Conservation (phyloP, 2,113 vertebrate genomes). For the Limanda limanda region DNA sequence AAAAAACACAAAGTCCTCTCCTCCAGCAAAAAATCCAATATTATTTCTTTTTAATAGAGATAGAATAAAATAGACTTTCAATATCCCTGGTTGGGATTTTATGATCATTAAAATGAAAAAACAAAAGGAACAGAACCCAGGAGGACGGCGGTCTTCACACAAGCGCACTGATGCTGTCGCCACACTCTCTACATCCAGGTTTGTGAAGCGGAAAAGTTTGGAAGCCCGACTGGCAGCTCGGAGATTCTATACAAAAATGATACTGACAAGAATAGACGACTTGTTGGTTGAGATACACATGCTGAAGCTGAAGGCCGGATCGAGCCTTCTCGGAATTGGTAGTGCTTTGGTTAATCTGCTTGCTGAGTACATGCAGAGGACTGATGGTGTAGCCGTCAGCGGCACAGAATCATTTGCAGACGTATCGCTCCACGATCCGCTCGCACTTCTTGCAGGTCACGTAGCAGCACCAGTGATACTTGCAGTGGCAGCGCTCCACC, state of each 20-base stretch:
- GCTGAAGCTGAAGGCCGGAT: slow-evolving; percentile 75
- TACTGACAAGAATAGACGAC: slow-evolving; percentile 61
- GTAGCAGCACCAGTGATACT: slow-evolving; percentile 99
- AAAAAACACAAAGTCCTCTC: slow-evolving; percentile 43
- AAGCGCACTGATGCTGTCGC: slow-evolving; percentile 33
- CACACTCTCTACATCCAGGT: slow-evolving; percentile 50
- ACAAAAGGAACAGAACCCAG: slow-evolving; percentile 48
- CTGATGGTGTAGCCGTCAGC: not conserved
- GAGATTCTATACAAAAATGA: slow-evolving; percentile 66
- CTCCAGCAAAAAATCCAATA: slow-evolving; percentile 71
- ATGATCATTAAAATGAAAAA: slow-evolving; percentile 63
- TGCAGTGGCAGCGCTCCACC: slow-evolving; percentile 97
- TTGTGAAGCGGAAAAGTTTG: slow-evolving; percentile 39
- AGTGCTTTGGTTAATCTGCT: slow-evolving; percentile 80
- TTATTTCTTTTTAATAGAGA: slow-evolving; percentile 73
- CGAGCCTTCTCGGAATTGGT: slow-evolving; percentile 68
- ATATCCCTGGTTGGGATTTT: slow-evolving; percentile 59
- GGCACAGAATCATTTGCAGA: slow-evolving; percentile 91
- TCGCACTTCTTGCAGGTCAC: slow-evolving; percentile 98
- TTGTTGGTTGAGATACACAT: slow-evolving; percentile 70
- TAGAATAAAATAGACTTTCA: slow-evolving; percentile 77
- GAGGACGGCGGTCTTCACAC: slow-evolving; percentile 72
- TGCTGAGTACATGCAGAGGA: not conserved
- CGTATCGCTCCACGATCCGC: slow-evolving; percentile 93
- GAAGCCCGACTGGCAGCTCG: slow-evolving; percentile 50